A percentile compares a stretch with the other conserved stretches of the same genome.
phyloP scores from a whole-genome alignment of 2,797 vertebrate genomes.

The Dipus sagitta region DNA sequence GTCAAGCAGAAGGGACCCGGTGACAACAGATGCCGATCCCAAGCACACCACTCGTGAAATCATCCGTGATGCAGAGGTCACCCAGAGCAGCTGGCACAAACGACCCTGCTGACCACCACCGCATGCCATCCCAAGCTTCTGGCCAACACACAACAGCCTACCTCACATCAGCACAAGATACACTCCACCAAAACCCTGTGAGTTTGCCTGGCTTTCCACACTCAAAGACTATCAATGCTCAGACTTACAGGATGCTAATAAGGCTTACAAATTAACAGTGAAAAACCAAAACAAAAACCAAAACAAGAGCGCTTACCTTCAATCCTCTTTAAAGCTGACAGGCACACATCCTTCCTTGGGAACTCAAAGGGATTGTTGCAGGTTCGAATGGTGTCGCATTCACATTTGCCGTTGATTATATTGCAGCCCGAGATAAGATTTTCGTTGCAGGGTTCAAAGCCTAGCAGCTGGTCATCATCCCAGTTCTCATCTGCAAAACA shows the following conservation, averaged over 20 bases:
- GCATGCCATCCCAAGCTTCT: neutral
- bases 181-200: neutral
- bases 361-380: conserved; percentile 95
- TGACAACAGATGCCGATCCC: conserved; percentile 54
- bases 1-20: conserved; percentile 37
- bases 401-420: conserved; percentile 94
- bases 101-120: neutral
- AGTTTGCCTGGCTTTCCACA: neutral
- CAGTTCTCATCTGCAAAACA: conserved; percentile 94
- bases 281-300: conserved; percentile 50
- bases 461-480: conserved; percentile 94
- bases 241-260: neutral
- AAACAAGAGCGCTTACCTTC: conserved; percentile 89
- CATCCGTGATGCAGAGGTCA: conserved; percentile 51
- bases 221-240: neutral
- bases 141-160: neutral
- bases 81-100: conserved; percentile 27
- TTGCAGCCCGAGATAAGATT: conserved; percentile 96
- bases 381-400: conserved; percentile 93
- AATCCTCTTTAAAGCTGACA: conserved; percentile 92
- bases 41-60: neutral
- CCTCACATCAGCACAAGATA: neutral
- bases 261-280: conserved; percentile 29
- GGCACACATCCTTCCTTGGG: conserved; percentile 91
- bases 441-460: conserved; percentile 95